phyloP scores from a whole-genome alignment of 1,140 invertebrate genomes.

The Olivierus martensii region DNA sequence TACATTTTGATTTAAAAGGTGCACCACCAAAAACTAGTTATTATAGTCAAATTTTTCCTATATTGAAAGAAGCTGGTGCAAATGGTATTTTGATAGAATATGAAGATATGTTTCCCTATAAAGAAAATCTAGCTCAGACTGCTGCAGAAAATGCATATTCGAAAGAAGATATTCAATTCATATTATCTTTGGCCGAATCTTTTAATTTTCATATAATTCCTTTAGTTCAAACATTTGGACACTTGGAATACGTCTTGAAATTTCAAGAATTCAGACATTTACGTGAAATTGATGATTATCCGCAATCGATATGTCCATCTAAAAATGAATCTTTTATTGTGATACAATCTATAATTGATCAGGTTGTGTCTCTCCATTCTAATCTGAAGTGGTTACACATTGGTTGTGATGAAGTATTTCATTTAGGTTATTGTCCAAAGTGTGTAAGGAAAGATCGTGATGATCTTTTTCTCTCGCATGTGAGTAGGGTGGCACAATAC shows the following conservation, averaged over 20 bases:
- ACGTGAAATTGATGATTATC: constrained; percentile 57
- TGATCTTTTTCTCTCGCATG: constrained; percentile 52
- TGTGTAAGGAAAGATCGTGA: constrained; percentile 43
- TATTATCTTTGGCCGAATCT: constrained; percentile 46
- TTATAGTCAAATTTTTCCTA: constrained; percentile 42
- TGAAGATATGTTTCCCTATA: constrained; percentile 85
- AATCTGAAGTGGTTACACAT: constrained; percentile 38
- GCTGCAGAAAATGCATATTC: constrained; percentile 63
- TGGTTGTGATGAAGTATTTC: constrained; percentile 47
- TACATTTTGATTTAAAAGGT: constrained; percentile 60
- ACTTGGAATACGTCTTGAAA: constrained; percentile 80
- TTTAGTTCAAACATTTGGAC: constrained; percentile 89
- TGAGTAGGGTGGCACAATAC: constrained; percentile 35
- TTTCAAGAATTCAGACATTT: constrained; percentile 55
- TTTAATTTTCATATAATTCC: constrained; percentile 69
- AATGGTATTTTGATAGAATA: constrained; percentile 87
- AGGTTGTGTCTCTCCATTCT: constrained; percentile 47
- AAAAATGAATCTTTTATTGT: constrained; percentile 52
- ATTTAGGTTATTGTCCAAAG: constrained; percentile 60
- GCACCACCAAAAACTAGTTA: constrained; percentile 50
- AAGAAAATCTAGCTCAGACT: constrained; percentile 46
- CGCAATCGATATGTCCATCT: constrained; percentile 71
- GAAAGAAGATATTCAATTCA: constrained; percentile 46
- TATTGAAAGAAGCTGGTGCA: constrained; percentile 55
- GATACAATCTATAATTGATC: constrained; percentile 63